Conservation (phyloP, 2,113 vertebrate species). For the Eubucco bourcierii region DNA sequence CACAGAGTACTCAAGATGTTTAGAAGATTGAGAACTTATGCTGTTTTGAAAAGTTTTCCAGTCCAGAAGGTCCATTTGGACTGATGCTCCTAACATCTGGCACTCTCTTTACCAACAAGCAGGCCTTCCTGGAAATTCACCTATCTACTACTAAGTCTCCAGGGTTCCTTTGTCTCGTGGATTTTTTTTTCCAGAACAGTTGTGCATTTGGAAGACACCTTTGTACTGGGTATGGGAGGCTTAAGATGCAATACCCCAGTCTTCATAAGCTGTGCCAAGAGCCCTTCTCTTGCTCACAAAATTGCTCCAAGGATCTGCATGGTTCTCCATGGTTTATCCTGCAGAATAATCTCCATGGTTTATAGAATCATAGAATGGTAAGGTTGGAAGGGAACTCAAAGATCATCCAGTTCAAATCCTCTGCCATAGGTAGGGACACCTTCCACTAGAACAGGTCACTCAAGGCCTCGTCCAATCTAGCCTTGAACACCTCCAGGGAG, state of each 20-base stretch:
- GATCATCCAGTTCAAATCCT: no score
- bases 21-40: not conserved
- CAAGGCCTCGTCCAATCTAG: no score
- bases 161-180: fast-evolving
- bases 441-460: no score
- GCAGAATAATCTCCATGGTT: not conserved
- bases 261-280: not conserved
- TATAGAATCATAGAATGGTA: no score
- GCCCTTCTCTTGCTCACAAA: not conserved
- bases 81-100: not conserved
- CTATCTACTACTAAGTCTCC: not conserved
- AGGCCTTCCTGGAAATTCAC: not conserved
- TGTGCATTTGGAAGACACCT: not conserved
- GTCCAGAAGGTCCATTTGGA: not conserved
- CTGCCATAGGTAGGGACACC: no score
- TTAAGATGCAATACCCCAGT: not conserved
- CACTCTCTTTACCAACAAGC: not conserved
- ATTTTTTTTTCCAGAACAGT: not conserved
- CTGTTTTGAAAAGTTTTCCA: not conserved
- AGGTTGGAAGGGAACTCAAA: no score
- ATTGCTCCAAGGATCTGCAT: not conserved
- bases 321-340: fast-evolving
- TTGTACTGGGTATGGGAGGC: fast-evolving
- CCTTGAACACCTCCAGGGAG: no score
- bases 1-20: not conserved